These are phyloP conservation scores for Siphonodentalium dalli DNA, from an alignment of 2,888 invertebrate genomes.

Conservation along the genomic window DNA sequence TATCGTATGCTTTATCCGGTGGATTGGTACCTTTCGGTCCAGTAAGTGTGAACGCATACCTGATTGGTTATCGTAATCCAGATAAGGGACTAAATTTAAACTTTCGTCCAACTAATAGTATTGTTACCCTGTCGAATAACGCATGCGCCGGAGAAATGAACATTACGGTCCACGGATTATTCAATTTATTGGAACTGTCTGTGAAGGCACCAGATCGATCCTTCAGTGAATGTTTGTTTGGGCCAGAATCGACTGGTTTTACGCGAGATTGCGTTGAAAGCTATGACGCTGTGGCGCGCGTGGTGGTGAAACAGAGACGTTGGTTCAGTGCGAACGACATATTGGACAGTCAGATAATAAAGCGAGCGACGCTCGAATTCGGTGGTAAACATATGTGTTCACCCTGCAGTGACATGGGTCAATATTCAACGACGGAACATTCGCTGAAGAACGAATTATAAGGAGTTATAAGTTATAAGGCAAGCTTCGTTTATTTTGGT, in stretches of 20 bases:
- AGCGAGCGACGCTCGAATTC: constrained; percentile 44
- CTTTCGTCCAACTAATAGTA: constrained; percentile 43
- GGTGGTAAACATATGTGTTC: constrained; percentile 44
- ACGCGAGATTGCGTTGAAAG: constrained; percentile 41
- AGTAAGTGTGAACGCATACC: constrained; percentile 34
- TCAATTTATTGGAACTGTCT: constrained; percentile 29
- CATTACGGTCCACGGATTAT: constrained; percentile 24
- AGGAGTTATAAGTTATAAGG: too few relatives aligned
- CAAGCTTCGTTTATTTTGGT: too few relatives aligned
- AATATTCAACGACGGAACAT: too few relatives aligned
- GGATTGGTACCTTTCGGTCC: constrained; percentile 38
- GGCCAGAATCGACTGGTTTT: constrained; percentile 44
- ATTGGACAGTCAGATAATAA: constrained; percentile 34
- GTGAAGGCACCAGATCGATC: constrained; percentile 19
- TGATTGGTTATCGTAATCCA: constrained; percentile 47
- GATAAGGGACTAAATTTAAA: constrained; percentile 29
- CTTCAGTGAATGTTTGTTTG: constrained; percentile 45
- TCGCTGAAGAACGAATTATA: too few relatives aligned
- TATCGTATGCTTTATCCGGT: constrained; percentile 40
- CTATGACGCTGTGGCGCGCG: constrained; percentile 33
- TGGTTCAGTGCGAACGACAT: constrained; percentile 10
- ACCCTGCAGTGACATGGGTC: too few relatives aligned
- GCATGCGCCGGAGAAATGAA: constrained; percentile 38
- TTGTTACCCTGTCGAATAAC: constrained; percentile 22
- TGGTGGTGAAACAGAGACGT: constrained; percentile 23